phyloP scores from a whole-genome alignment of 2,888 invertebrate species.

The Tachina fera region DNA sequence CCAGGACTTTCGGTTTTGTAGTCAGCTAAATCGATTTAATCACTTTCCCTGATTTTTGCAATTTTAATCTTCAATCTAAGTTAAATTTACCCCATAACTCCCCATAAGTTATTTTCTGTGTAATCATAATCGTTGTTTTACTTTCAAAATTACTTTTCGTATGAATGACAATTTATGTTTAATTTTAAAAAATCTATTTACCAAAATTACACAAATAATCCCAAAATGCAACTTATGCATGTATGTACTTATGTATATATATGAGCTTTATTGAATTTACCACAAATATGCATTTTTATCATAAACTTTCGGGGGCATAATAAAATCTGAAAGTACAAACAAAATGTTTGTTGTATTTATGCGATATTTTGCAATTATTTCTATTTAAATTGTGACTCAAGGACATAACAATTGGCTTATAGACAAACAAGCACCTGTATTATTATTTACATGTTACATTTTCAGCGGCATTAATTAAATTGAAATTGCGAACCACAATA shows the following conservation, averaged over 20 bases:
- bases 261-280: slow-evolving; percentile 1
- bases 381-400: slow-evolving; percentile 16
- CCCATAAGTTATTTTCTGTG: not conserved
- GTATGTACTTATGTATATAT: too few relatives aligned
- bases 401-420: slow-evolving; percentile 32
- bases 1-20: too few relatives aligned
- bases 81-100: too few relatives aligned
- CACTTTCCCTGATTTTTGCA: too few relatives aligned
- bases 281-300: slow-evolving; percentile 32
- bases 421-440: slow-evolving; percentile 26
- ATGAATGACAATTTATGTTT: slow-evolving; percentile 44
- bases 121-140: slow-evolving; percentile 4
- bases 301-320: slow-evolving; percentile 27
- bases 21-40: too few relatives aligned
- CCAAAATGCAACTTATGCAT: not conserved
- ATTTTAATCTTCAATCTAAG: too few relatives aligned
- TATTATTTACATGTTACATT: slow-evolving; percentile 36
- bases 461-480: slow-evolving; percentile 33
- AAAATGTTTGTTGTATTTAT: not conserved
- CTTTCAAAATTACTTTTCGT: not conserved
- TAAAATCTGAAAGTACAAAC: not conserved
- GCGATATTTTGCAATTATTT: slow-evolving; percentile 12
- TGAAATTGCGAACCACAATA: slow-evolving; percentile 26
- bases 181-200: slow-evolving; percentile 17
- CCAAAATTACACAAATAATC: not conserved